Base-by-base conservation (phyloP, 2,888 invertebrate genomes). In the Limenitis camilla region DNA sequence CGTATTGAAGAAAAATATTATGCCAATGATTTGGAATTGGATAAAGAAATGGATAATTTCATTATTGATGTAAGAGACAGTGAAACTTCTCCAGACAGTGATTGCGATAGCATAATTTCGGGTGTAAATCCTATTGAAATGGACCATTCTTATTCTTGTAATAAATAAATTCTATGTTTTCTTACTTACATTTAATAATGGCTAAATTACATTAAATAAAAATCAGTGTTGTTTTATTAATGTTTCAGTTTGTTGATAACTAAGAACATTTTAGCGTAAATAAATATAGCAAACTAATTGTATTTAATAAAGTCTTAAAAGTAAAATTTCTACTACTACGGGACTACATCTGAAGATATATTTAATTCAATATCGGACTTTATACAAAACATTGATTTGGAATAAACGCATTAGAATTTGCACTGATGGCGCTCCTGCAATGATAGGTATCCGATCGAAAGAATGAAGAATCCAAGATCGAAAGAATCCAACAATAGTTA, bases 1-100 rank as follows among this genome's bases (percentile, higher is more conserved):
- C 10, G 10, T 30, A 46, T 46, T 11, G 39, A 46, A 46, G 46
- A 39, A n/a, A 39, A 36, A 19, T 38, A 46, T 30, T 46, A 30
- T 35, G 33, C 32, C 9, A 35, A 44, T 35, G 44, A 27, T 19
- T 33, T 35, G 11, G 33, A 11, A 19, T 31, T 35, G 32, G 44
- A 41, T 41, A n/a, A 41, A 29, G 41, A 40, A 28, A 40, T 27
- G 1, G 27, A 41, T 41, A 28, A n/a, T 30, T 41, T 41, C 29
- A 41, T 41, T 29, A 41, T 41, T 29, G 41, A 41, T 28, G 41
- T 41, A 41, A 27, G 41, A 27, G 41, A 41, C n/a, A 29, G 29
- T 29, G 8, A 29, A 27, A 29, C 27, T 29, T 19, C 44, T 33
- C 32, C 35, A 44, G 35, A 44, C 33, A 35, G 19, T 44, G 31